Evolutionary conservation across 2,797 vertebrate species (phyloP), one percentile per base, ranked within the genome.

Genomic region (Falco peregrinus): DNA sequence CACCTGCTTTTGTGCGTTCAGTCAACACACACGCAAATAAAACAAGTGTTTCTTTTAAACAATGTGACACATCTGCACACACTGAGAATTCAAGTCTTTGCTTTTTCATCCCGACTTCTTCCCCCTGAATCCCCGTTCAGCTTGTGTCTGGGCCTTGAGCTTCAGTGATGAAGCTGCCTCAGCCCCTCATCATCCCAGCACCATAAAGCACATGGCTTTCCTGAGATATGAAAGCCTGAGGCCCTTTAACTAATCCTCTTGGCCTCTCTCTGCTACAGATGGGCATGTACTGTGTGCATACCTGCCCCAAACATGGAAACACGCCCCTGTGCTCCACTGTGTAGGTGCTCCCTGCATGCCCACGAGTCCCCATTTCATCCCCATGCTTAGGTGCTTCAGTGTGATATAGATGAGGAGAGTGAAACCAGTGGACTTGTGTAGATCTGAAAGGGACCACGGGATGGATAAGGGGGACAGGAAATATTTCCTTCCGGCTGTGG

Each of bases 221-320:
- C 19, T 5, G 8, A 84, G 20, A 59, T 3, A 7, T 0, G 64
- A 64, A 5, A 69, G 7, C 17, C 39, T 14, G 31, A 53, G 5
- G 35, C 16, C 26, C n/a, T 59, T 67, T 37, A 22, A 65, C 13
- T 35, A 78, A 35, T 28, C n/a, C 17, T 68, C 18, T 17, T 33
- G 39, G 28, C 54, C 25, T 57, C 31, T 43, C 21, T 48, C 5
- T 16, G 20, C 43, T 45, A 45, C 16, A 10, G 1, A 3, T 2
- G 8, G 78, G 15, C 21, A 11, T 0, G 13, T 67, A 26, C 29
- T 60, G 15, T 28, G 17, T 26, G 12, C 33, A 12, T 8, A 35
- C 28, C 4, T 6, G 6, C 4, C 20, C 6, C 3, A 0, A 13
- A 13, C n/a, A 57, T 0, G 0, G 53, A 68, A 90, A 69, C 6